Evolutionary conservation across 2,113 vertebrate species (phyloP).

Genomic region (Acrocephalus kingi): DNA sequence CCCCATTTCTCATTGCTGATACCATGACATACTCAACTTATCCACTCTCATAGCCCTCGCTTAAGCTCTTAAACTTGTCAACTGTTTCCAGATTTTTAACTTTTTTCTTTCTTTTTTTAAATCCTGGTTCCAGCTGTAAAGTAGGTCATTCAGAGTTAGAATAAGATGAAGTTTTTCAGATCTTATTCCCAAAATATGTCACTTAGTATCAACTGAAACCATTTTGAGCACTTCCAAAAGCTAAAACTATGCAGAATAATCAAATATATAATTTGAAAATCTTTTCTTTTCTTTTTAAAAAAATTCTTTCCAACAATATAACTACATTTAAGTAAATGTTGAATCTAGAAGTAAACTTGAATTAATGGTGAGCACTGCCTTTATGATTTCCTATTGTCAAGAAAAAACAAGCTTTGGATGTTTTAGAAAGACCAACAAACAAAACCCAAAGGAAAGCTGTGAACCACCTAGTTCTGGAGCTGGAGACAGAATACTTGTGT

Average conservation of each 20-base stretch:
- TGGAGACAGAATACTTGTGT: background rate
- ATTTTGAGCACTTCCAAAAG: slow-evolving; percentile 4
- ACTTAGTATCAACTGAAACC: background rate
- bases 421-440: background rate
- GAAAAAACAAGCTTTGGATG: background rate
- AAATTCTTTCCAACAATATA: background rate
- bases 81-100: background rate
- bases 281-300: background rate
- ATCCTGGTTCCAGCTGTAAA: background rate
- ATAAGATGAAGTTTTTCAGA: slow-evolving; percentile 1
- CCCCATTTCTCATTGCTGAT: background rate
- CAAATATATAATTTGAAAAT: background rate
- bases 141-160: background rate
- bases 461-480: background rate
- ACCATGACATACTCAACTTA: background rate
- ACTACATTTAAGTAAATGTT: background rate
- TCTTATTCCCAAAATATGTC: slow-evolving; percentile 17
- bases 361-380: background rate
- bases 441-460: background rate
- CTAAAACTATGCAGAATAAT: background rate
- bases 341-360: background rate
- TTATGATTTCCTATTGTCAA: background rate
- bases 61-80: background rate
- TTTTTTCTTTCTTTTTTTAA: background rate
- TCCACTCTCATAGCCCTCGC: background rate